Percentiles rank a stretch among this genome's conserved stretches.
These are phyloP conservation scores for Syrphus vitripennis DNA, from an alignment of 2,888 invertebrate genomes.

Conservation along the genomic window DNA sequence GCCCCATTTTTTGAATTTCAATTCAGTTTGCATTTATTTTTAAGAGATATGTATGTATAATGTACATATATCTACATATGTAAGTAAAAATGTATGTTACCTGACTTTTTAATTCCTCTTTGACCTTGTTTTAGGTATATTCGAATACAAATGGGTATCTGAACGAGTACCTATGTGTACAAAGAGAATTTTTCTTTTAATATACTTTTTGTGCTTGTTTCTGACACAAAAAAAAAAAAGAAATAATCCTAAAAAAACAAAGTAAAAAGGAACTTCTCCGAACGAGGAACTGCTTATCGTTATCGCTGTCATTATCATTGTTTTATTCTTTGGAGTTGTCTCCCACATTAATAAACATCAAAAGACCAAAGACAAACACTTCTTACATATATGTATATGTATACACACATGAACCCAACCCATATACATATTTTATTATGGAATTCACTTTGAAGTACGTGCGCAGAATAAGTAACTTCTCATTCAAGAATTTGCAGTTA, in stretches of 20 bases:
- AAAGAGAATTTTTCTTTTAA: slow-evolving; percentile 37
- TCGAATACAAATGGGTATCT: slow-evolving; percentile 55
- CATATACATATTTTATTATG: slow-evolving; percentile 28
- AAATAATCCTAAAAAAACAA: neutral
- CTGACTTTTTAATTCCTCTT: slow-evolving; percentile 27
- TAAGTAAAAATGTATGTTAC: too few species aligned
- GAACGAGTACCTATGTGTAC: too few species aligned
- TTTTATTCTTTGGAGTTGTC: slow-evolving; percentile 47
- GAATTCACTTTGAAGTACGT: slow-evolving; percentile 53
- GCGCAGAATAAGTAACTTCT: slow-evolving; percentile 37
- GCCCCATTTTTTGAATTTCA: slow-evolving; percentile 26
- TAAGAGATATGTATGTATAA: too few species aligned
- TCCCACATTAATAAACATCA: slow-evolving; percentile 69
- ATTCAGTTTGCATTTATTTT: neutral
- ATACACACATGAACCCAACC: slow-evolving; percentile 9
- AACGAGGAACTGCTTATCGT: slow-evolving; percentile 18
- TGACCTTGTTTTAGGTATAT: slow-evolving; percentile 51
- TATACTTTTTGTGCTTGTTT: neutral
- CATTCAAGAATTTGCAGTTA: slow-evolving; percentile 52
- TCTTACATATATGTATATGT: neutral
- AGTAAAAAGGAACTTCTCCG: neutral
- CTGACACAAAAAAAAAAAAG: neutral
- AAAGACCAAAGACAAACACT: slow-evolving; percentile 53
- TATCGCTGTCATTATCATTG: slow-evolving; percentile 59
- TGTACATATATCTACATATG: too few species aligned